Conservation (phyloP, 92 coral and sea anemone species). For the Phenganax marumi region DNA sequence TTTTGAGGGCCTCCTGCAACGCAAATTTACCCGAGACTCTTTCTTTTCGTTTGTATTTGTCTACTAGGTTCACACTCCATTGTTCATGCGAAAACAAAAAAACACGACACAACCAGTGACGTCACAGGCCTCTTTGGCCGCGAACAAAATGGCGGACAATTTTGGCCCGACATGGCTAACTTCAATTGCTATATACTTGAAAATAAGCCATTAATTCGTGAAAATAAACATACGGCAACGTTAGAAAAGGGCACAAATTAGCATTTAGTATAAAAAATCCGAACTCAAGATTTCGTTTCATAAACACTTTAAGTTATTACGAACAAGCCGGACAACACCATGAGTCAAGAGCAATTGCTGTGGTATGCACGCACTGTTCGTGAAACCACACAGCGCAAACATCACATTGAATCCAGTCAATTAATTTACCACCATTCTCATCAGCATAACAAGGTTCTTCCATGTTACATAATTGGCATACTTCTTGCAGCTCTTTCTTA, state of each 20-base stretch:
- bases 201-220: neutral
- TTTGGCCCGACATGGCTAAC: neutral
- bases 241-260: neutral
- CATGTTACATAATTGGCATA: neutral
- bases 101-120: constrained; percentile 11
- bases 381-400: constrained; percentile 23
- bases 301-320: neutral
- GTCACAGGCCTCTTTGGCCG: constrained; percentile 28
- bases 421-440: neutral
- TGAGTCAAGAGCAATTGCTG: neutral
- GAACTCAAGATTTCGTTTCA: neutral
- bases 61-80: neutral
- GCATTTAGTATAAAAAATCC: neutral
- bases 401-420: constrained; percentile 17
- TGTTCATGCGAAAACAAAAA: neutral
- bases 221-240: neutral
- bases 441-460: neutral
- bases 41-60: neutral
- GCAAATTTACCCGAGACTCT: constrained; percentile 57
- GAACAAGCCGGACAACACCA: constrained; percentile 34
- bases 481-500: neutral
- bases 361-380: neutral
- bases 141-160: constrained; percentile 43
- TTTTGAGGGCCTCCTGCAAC: constrained; percentile 63
- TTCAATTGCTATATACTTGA: neutral